Evolutionary conservation across 2,797 vertebrate genomes (phyloP), one percentile per base, ranked within the genome.

Genomic region (Myotis findleyi): DNA sequence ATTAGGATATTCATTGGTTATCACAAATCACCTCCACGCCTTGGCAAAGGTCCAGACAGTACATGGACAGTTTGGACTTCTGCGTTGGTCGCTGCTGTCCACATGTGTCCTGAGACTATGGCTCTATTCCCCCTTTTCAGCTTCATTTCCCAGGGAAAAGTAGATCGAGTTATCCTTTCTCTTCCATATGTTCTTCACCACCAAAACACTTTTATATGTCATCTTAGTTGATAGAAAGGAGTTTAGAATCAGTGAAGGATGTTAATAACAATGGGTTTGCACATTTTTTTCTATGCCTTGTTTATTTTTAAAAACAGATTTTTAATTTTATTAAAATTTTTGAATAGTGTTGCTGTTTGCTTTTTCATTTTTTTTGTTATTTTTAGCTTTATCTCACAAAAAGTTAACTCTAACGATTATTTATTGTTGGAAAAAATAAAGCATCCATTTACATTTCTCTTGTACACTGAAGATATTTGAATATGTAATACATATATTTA

Each of bases 341-440:
- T 18, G 14, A 92, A 55, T 76, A 66, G 4, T 44, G 81, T 11
- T 62, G 27, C 59, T 95, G 51, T 96, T 92, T 68, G 27, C 25
- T 69, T 91, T 86, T 80, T 87, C 49, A 77, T 41, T 87, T 55
- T 87, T 89, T 80, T 76, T 80, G 38, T 73, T 30, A 44, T 72
- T 87, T 84, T 95, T 77, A 93, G 44, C 33, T 90, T 68, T 86
- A 75, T 66, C 69, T 95, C 33, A 82, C 41, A 89, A 93, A 94
- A 75, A 86, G 80, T 84, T 91, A 89, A 80, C 38, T 51, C 21
- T 84, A 20, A 90, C 68, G 44, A 30, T 86, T 73, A 38, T 57
- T 94, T 95, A 72, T 77, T 44, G 72, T 55, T 96, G 21, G 66
- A 69, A 79, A 82, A 95, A 90, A 81, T 77, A 25, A 80, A 93